Percentiles rank a stretch among this genome's conserved stretches.
These are phyloP conservation scores for Muscidifurax raptorellus DNA, from an alignment of 1,140 invertebrate genomes.

Conservation along the genomic window DNA sequence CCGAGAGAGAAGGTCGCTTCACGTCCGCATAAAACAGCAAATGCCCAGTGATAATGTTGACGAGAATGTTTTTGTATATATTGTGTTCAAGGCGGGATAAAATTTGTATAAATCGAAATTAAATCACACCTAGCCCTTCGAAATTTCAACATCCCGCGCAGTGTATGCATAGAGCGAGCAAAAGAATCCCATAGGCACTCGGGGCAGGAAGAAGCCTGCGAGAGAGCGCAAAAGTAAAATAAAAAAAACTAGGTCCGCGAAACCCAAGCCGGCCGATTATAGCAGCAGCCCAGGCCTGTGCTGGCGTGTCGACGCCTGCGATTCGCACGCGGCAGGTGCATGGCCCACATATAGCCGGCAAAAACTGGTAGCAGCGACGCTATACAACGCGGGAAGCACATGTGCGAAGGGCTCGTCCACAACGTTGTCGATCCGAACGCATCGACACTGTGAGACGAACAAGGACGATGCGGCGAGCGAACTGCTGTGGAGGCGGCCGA, in stretches of 20 bases:
- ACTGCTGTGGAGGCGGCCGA: neutral
- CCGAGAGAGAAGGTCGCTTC: neutral
- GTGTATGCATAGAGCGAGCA: too few relatives aligned
- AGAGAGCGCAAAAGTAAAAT: neutral
- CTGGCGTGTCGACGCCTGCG: conserved; percentile 16
- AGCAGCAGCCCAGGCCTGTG: neutral
- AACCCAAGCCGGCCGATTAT: conserved; percentile 42
- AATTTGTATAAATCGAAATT: too few relatives aligned
- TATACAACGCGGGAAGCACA: conserved; percentile 5
- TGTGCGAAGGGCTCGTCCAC: neutral
- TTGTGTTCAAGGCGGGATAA: neutral
- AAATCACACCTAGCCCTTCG: too few relatives aligned
- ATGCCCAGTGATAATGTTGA: neutral
- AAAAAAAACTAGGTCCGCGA: conserved; percentile 41
- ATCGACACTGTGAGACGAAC: neutral
- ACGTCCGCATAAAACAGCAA: neutral
- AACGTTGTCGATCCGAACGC: neutral
- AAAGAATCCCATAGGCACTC: too few relatives aligned
- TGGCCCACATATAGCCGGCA: conserved; percentile 47
- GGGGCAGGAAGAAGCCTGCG: too few relatives aligned
- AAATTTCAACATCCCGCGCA: too few relatives aligned
- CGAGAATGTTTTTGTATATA: neutral
- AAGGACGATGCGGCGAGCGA: neutral
- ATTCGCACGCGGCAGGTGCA: conserved; percentile 51
- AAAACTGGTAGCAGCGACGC: conserved; percentile 47